These are phyloP conservation scores for Aphis gossypii DNA, from an alignment of 1,140 invertebrate genomes.

Conservation along the genomic window DNA sequence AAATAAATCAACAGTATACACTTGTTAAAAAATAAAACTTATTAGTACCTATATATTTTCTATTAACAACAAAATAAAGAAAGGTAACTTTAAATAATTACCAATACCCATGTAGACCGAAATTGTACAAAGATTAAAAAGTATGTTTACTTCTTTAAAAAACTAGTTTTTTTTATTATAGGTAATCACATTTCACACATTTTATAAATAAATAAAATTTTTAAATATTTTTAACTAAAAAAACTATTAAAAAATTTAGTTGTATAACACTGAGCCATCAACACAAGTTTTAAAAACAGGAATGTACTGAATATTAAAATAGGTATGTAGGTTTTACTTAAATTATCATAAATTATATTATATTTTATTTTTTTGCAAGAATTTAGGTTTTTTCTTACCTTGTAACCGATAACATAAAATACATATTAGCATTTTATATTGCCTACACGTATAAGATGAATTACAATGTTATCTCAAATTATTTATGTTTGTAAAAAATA, in stretches of 20 bases:
- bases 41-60: background rate
- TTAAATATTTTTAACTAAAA: too few relatives aligned
- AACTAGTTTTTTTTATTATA: background rate
- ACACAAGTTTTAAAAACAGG: background rate
- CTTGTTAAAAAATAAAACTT: background rate
- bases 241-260: background rate
- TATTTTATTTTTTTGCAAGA: background rate
- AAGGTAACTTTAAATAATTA: background rate
- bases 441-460: background rate
- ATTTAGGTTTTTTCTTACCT: constrained; percentile 32
- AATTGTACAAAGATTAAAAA: background rate
- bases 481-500: background rate
- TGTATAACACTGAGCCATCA: background rate
- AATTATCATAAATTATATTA: background rate
- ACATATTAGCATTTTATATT: constrained; percentile 33
- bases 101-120: background rate
- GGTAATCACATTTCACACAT: background rate
- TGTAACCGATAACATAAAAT: constrained; percentile 36
- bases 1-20: background rate
- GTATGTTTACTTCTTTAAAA: background rate
- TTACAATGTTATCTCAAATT: constrained; percentile 40
- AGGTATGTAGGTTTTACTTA: background rate
- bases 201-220: background rate
- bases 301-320: constrained; percentile 2
- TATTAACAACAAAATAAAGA: background rate